phyloP scores from a whole-genome alignment of 1,140 invertebrate species.

The Pseudobourletiella spinata region DNA sequence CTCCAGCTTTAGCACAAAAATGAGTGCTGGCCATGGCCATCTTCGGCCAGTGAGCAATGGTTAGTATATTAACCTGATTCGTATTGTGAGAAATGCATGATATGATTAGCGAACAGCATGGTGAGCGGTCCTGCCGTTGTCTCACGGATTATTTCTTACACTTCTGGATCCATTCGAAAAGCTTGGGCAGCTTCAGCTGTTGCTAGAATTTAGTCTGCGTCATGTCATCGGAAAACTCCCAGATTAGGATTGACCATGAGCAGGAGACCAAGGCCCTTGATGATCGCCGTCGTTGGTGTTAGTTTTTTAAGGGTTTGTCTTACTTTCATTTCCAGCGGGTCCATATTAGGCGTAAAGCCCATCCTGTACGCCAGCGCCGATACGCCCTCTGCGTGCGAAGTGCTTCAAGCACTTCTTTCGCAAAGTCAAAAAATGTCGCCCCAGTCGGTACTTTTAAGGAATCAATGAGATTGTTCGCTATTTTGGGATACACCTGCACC shows the following conservation, averaged over 20 bases:
- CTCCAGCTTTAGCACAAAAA: slow-evolving; percentile 18
- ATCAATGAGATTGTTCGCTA: not conserved
- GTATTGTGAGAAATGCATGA: too few relatives aligned
- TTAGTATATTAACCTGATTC: slow-evolving; percentile 12
- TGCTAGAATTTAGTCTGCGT: slow-evolving; percentile 51
- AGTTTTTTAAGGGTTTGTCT: slow-evolving; percentile 34
- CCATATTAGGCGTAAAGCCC: slow-evolving; percentile 11
- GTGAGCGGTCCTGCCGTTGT: too few relatives aligned
- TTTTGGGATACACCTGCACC: slow-evolving; percentile 6
- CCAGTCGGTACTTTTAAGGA: slow-evolving; percentile 1
- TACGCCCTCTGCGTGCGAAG: slow-evolving; percentile 3
- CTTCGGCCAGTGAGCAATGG: slow-evolving; percentile 10
- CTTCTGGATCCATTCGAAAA: slow-evolving; percentile 51
- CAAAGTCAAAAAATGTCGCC: slow-evolving; percentile 40
- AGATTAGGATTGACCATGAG: slow-evolving; percentile 57
- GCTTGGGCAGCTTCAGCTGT: slow-evolving; percentile 45
- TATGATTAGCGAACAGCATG: too few relatives aligned
- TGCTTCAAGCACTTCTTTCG: slow-evolving; percentile 37
- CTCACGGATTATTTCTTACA: too few relatives aligned
- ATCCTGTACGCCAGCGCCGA: not conserved
- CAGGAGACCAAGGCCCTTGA: slow-evolving; percentile 49
- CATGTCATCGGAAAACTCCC: slow-evolving; percentile 48
- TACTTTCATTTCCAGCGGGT: slow-evolving; percentile 30
- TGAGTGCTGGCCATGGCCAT: slow-evolving; percentile 27
- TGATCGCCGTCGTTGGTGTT: slow-evolving; percentile 40